A percentile compares a stretch with the other conserved stretches of the same genome.
Evolutionary conservation across 2,888 invertebrate genomes (phyloP).

Genomic region (Apoda limacodes): DNA sequence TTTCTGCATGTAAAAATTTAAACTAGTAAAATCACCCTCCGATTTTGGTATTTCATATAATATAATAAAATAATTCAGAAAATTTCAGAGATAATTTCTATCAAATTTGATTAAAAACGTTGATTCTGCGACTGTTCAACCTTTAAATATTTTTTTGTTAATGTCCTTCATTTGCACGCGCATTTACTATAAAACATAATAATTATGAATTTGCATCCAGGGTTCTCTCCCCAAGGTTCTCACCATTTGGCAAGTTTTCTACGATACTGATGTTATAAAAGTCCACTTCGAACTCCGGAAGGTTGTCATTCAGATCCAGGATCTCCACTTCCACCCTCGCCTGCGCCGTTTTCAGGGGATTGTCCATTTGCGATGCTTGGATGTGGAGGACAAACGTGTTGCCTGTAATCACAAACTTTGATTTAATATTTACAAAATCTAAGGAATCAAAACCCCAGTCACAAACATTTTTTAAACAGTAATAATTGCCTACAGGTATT

Average conservation of each 20-base stretch:
- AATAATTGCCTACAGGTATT: too few relatives aligned
- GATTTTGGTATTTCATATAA: too few relatives aligned
- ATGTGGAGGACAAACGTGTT: conserved; percentile 83
- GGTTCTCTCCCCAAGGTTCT: too few relatives aligned
- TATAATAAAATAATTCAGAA: too few relatives aligned
- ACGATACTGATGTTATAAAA: conserved; percentile 93
- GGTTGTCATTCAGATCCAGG: conserved; percentile 84
- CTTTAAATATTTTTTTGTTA: too few relatives aligned
- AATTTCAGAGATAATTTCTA: too few relatives aligned
- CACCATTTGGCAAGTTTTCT: conserved; percentile 89
- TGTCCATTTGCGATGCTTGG: conserved; percentile 83
- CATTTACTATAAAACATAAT: background rate
- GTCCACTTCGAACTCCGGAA: conserved; percentile 89
- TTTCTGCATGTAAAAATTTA: too few relatives aligned
- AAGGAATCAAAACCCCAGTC: background rate
- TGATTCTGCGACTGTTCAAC: too few relatives aligned
- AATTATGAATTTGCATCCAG: background rate
- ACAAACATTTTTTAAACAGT: too few relatives aligned
- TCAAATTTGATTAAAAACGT: too few relatives aligned
- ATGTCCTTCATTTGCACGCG: too few relatives aligned
- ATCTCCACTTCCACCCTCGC: conserved; percentile 81
- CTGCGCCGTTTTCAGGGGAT: conserved; percentile 78
- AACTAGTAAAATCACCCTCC: too few relatives aligned
- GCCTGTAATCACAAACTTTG: conserved; percentile 30
- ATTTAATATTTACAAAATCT: background rate